Evolutionary conservation across 2,797 vertebrate species (phyloP).

Genomic region (Chaetophractus vellerosus): DNA sequence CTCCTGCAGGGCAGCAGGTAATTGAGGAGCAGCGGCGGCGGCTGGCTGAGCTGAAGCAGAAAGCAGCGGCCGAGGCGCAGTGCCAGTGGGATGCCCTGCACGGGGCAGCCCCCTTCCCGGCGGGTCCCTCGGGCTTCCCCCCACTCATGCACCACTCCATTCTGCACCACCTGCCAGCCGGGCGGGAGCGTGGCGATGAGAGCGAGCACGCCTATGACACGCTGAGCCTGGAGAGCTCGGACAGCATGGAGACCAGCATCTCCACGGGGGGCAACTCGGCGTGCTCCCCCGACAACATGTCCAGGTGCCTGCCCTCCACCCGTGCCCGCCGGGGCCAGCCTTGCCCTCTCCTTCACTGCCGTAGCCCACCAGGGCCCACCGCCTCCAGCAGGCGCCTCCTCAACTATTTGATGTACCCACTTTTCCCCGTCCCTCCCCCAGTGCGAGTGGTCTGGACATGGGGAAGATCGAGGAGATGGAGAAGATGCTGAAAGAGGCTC

Average conservation of each 20-base stretch:
- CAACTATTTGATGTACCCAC: background rate
- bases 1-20: slow-evolving; percentile 95
- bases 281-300: slow-evolving; percentile 96
- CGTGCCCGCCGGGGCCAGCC: rapidly evolving
- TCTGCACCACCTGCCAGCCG: slow-evolving; percentile 94
- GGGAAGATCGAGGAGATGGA: slow-evolving; percentile 98
- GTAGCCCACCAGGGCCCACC: rapidly evolving
- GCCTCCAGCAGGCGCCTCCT: rapidly evolving
- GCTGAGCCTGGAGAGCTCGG: slow-evolving; percentile 97
- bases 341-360: background rate
- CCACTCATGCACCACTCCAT: slow-evolving; percentile 95
- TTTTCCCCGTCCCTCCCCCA: slow-evolving; percentile 79
- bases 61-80: slow-evolving; percentile 95
- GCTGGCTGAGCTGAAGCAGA: slow-evolving; percentile 96
- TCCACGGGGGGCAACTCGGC: slow-evolving; percentile 96
- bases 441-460: slow-evolving; percentile 92
- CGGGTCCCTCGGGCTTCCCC: slow-evolving; percentile 84
- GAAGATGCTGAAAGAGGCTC: slow-evolving; percentile 97
- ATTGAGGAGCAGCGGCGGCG: slow-evolving; percentile 97
- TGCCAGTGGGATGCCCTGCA: slow-evolving; percentile 98
- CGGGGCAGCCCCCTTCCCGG: slow-evolving; percentile 90
- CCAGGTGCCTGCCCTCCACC: slow-evolving; percentile 90
- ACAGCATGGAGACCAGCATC: slow-evolving; percentile 98
- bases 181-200: slow-evolving; percentile 86
- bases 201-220: slow-evolving; percentile 94